These are phyloP conservation scores for Scolanthus callimorphus DNA, from an alignment of 92 coral and sea anemone species.

Conservation along the genomic window DNA sequence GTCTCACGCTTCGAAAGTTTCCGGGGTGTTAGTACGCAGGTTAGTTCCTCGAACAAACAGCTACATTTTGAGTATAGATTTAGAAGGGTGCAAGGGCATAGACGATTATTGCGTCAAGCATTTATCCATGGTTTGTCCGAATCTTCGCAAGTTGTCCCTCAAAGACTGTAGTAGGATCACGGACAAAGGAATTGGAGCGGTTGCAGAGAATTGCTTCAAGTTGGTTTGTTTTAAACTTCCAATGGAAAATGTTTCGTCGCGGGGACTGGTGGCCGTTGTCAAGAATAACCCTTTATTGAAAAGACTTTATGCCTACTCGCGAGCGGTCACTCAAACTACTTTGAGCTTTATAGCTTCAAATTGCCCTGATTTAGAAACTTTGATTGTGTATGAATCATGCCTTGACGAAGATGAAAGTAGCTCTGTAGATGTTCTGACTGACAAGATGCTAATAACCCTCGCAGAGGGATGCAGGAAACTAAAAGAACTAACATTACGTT, in stretches of 20 bases:
- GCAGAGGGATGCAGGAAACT: slow-evolving; percentile 78
- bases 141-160: slow-evolving; percentile 64
- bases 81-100: slow-evolving; percentile 69
- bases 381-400: slow-evolving; percentile 84
- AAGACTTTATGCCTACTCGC: slow-evolving; percentile 76
- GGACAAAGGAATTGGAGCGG: slow-evolving; percentile 61
- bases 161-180: slow-evolving; percentile 70
- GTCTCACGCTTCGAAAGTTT: slow-evolving; percentile 61
- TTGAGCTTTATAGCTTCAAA: slow-evolving; percentile 43
- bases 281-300: slow-evolving; percentile 61
- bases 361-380: slow-evolving; percentile 68
- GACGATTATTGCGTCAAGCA: slow-evolving; percentile 58
- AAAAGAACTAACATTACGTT: slow-evolving; percentile 65
- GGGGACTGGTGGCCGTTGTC: slow-evolving; percentile 70
- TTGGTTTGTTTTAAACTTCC: slow-evolving; percentile 73
- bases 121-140: slow-evolving; percentile 76
- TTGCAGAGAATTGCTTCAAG: slow-evolving; percentile 77
- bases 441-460: slow-evolving; percentile 73
- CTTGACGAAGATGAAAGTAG: slow-evolving; percentile 73
- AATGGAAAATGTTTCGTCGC: slow-evolving; percentile 77
- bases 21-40: slow-evolving; percentile 53
- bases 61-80: slow-evolving; percentile 66
- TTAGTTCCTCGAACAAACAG: slow-evolving; percentile 72
- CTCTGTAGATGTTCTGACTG: slow-evolving; percentile 60
- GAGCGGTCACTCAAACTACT: slow-evolving; percentile 85